Conservation (phyloP, 2,888 invertebrate genomes). For the Siphonodentalium dalli region DNA sequence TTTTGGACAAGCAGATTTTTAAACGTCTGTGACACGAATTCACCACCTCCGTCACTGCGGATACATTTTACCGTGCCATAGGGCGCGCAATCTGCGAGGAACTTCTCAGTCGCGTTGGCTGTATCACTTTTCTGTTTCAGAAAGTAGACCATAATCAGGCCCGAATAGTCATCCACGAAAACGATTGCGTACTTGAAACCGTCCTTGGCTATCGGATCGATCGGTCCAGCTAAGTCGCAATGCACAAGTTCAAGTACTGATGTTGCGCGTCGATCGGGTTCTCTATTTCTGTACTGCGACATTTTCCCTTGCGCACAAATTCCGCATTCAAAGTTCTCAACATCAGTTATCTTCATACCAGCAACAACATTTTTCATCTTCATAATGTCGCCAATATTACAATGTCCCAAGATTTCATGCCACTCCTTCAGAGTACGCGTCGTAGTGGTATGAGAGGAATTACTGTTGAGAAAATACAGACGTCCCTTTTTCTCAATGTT, state of each 20-base stretch:
- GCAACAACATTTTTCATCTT: constrained; percentile 19
- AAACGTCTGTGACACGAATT: background rate
- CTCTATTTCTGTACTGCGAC: constrained; percentile 16
- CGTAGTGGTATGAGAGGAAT: too few relatives aligned
- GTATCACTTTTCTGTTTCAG: constrained; percentile 13
- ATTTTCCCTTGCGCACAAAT: constrained; percentile 22
- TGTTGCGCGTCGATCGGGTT: constrained; percentile 15
- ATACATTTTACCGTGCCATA: too few relatives aligned
- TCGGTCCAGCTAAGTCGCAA: constrained; percentile 21
- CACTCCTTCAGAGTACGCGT: too few relatives aligned
- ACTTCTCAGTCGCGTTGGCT: constrained; percentile 11
- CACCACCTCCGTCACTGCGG: too few relatives aligned
- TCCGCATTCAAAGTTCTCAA: constrained; percentile 13
- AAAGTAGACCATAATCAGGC: constrained; percentile 9
- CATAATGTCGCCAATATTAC: constrained; percentile 19
- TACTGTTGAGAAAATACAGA: constrained; percentile 24
- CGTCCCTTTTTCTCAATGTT: constrained; percentile 20
- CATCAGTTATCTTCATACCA: constrained; percentile 4
- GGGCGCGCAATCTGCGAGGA: constrained; percentile 15
- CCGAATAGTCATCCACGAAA: constrained; percentile 22
- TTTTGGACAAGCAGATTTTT: too few relatives aligned
- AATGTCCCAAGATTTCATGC: constrained; percentile 29
- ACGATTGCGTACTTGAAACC: constrained; percentile 21
- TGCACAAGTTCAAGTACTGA: constrained; percentile 3
- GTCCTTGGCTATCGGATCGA: constrained; percentile 17